Conservation (phyloP, 2,113 vertebrate species). For the Catharus minimus region DNA sequence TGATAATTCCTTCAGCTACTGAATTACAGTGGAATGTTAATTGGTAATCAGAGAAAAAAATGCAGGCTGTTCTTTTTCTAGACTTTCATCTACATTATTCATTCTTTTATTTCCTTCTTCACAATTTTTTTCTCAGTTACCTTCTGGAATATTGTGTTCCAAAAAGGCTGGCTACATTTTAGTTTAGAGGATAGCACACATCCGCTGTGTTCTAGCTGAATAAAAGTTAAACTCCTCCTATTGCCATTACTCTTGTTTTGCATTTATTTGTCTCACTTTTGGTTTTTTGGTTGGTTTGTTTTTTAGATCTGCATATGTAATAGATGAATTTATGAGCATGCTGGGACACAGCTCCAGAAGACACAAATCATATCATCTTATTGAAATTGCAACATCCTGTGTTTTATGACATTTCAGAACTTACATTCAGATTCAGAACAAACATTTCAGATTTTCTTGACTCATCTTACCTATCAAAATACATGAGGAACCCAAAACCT, state of each 20-base stretch:
- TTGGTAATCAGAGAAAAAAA: background rate
- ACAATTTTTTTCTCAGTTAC: background rate
- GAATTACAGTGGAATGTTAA: background rate
- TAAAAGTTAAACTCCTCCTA: background rate
- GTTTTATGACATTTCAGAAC: background rate
- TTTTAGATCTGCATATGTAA: background rate
- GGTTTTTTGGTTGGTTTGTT: rapidly evolving
- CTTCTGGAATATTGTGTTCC: rapidly evolving
- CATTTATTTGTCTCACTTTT: background rate
- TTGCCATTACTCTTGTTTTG: background rate
- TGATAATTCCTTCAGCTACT: background rate
- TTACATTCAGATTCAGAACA: background rate
- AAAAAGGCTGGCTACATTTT: background rate
- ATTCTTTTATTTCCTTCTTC: background rate
- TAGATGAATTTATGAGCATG: background rate
- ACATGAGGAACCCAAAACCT: background rate
- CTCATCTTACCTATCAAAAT: background rate
- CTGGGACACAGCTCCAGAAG: background rate
- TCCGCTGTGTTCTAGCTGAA: background rate
- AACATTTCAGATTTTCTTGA: background rate
- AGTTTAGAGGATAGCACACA: background rate
- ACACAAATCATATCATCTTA: background rate
- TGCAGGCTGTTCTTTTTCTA: background rate
- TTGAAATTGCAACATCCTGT: background rate
- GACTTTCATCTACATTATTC: background rate